A percentile compares a stretch with the other conserved stretches of the same genome.
These are phyloP conservation scores for Bruchidius siliquastri DNA, from an alignment of 2,888 invertebrate species.

Conservation along the genomic window DNA sequence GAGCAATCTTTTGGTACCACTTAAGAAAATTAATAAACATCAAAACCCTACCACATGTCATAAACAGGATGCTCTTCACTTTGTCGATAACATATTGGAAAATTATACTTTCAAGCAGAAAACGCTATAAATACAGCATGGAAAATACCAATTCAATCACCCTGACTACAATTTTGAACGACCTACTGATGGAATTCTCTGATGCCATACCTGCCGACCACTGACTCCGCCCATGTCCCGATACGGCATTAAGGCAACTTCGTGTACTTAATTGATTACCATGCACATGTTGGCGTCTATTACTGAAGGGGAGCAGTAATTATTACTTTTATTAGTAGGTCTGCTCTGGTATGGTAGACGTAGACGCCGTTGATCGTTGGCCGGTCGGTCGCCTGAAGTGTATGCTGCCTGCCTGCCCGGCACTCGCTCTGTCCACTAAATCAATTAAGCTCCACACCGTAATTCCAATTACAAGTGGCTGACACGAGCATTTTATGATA, in stretches of 20 bases:
- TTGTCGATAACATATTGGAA: too few relatives aligned
- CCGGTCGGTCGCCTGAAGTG: background rate
- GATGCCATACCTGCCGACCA: background rate
- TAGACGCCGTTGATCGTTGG: background rate
- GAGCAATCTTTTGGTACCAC: too few relatives aligned
- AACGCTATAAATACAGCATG: too few relatives aligned
- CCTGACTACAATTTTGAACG: background rate
- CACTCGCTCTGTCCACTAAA: background rate
- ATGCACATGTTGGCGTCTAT: slow-evolving; percentile 22
- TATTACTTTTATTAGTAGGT: slow-evolving; percentile 19
- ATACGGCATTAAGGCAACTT: slow-evolving; percentile 12
- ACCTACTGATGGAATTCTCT: background rate
- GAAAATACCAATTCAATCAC: too few relatives aligned
- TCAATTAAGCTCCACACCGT: background rate
- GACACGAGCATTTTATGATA: background rate
- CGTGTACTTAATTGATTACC: slow-evolving; percentile 23
- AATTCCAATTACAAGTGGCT: background rate
- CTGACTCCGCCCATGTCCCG: background rate
- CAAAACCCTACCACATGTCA: too few relatives aligned
- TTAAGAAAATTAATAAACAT: too few relatives aligned
- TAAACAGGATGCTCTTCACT: too few relatives aligned
- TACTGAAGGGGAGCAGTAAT: slow-evolving; percentile 14
- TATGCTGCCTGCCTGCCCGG: background rate
- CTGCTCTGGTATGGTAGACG: slow-evolving; percentile 8
- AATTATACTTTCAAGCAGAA: too few relatives aligned